Percentiles rank a stretch among this genome's conserved stretches.
Evolutionary conservation across 2,797 vertebrate genomes (phyloP).

Genomic region (Lepilemur ruficaudatus): DNA sequence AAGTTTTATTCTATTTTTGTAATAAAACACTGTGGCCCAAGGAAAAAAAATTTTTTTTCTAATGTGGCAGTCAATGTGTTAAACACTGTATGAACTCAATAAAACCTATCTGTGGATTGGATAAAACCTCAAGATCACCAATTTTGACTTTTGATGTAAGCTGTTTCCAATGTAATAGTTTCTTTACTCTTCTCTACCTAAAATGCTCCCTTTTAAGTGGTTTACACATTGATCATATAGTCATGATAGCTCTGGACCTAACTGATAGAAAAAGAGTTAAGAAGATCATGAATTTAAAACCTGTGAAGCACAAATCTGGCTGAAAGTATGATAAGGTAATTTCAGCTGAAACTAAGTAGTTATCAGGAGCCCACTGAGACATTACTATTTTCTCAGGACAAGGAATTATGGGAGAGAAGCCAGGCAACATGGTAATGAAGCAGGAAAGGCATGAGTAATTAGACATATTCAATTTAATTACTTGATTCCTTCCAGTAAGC

Average conservation of each 20-base stretch:
- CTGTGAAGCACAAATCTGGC: background rate
- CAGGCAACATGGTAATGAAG: background rate
- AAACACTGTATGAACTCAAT: background rate
- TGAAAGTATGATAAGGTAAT: background rate
- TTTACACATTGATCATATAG: background rate
- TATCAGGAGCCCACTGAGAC: background rate
- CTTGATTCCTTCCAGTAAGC: background rate
- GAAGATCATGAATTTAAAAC: conserved; percentile 19
- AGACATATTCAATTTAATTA: conserved; percentile 17
- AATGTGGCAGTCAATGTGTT: too few species aligned
- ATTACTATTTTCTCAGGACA: background rate
- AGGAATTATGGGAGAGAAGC: background rate
- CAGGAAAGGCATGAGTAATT: background rate
- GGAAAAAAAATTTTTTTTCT: too few species aligned
- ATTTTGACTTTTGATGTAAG: background rate
- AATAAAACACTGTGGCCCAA: too few species aligned
- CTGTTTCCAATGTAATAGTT: background rate
- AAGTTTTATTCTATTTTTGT: too few species aligned
- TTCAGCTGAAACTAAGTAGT: background rate
- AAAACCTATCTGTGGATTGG: background rate
- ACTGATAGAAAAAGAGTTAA: background rate
- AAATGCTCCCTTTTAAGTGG: background rate
- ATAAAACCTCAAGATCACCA: background rate
- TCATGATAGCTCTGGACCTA: background rate
- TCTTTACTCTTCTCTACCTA: background rate